Base-by-base conservation (phyloP, 2,888 invertebrate genomes). In the Notodromas monacha region DNA sequence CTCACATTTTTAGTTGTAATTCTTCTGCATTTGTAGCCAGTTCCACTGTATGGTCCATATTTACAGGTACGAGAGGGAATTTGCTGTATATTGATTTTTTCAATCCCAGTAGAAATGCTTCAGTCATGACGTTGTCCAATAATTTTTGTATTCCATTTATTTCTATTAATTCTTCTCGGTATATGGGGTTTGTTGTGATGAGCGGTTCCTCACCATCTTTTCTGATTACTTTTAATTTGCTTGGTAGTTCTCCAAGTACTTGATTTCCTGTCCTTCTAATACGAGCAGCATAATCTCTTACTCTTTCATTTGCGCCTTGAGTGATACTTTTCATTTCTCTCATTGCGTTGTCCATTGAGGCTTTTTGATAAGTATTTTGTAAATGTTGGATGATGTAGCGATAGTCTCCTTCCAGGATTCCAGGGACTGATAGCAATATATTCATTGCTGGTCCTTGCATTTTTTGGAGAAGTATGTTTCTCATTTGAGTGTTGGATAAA, bases 1-100 rank as follows among this genome's bases (percentile, higher is more conserved):
- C 21, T 21, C 21, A n/a, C 21, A 21, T 21, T 21, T 21, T 21
- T 21, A 21, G 21, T 21, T 21, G 21, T 21, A 21, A n/a, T 21
- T 21, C 21, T 21, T 21, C 21, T 21, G 21, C 21, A 21, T 21
- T 21, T 21, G 21, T 21, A 21, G 21, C 21, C 21, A 21, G n/a
- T 21, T 21, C 21, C 21, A 21, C 21, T 21, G 21, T n/a, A 21
- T 21, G 21, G 21, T 21, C 21, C 21, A 21, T 21, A 21, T 21
- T 21, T 21, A 21, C 21, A 21, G 21, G 21, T 21, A 21, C 21
- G n/a, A 21, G 21, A 21, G 21, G 21, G 21, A 21, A 21, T 21
- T 21, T 21, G 21, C 21, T 21, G 21, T 21, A 21, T 21, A 21
- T 21, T 21, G 21, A 21, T 21, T 21, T 21, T 21, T 21, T 21